Base-by-base conservation (phyloP, 1,140 invertebrate genomes). In the Caerostris extrusa region DNA sequence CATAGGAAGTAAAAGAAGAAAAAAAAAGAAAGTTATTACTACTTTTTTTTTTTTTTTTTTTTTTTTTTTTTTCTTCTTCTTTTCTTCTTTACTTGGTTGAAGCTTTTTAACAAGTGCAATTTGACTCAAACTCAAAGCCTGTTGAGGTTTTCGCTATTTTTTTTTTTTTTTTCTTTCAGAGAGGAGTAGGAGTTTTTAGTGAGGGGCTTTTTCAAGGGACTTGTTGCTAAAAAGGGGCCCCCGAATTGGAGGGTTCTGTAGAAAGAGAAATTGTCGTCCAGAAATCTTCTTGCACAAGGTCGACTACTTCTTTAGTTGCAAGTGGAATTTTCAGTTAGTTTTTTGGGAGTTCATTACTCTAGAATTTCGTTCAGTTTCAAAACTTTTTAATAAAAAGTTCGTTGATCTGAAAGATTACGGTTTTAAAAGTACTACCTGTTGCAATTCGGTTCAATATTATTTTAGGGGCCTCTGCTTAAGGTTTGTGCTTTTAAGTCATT, bases 151-250 rank as follows among this genome's bases (percentile, higher is more conserved):
- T 53, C 10, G 12, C 61, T 10, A 3, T 1, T 17, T 64, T 64
- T 64, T 64, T 34, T 64, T 34, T 64, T 61, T 64, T 64, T 64
- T 64, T 64, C 12, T 64, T 77, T 77, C 71, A 34, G 2, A 34
- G 34, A 34, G 50, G 34, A 77, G 71, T 14, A 67, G 61, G 34
- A 53, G 71, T 77, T 77, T 34, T 77, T 77, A 50, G 34, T 50
- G 34, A 12, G 71, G 71, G 71, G 19, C 71, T 77, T 50, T 19
- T 34, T 50, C 50, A 14, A 77, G 34, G 71, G 71, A 17, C 34
- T 57, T 88, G 86, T 88, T 88, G 86, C 86, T 88, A 64, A n/a
- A n/a, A n/a, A 17, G 86, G 86, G 86, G 86, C 60, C 86, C 34
- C n/a, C 10, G 71, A 77, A 50, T 77, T 50, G 8, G 53, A 50